Conservation (phyloP, 2,888 invertebrate genomes). For the Psococerastis gibbosa region DNA sequence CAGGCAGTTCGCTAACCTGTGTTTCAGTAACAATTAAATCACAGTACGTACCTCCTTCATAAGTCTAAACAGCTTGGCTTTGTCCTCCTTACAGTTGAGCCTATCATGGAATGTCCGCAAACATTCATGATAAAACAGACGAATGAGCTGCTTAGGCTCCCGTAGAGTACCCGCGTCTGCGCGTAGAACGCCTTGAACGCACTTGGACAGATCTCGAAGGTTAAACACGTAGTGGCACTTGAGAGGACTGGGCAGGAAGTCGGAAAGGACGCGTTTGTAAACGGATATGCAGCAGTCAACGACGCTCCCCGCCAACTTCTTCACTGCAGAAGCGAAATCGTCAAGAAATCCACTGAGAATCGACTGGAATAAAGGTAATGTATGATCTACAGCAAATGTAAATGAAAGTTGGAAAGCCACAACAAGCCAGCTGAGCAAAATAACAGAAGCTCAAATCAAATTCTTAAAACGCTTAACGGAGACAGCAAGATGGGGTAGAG, state of each 20-base stretch:
- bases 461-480: no score
- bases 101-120: constrained; percentile 83
- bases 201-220: constrained; percentile 74
- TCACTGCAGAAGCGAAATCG: constrained; percentile 53
- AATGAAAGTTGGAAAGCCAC: no score
- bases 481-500: no score
- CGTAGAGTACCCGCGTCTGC: constrained; percentile 53
- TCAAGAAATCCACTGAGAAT: constrained; percentile 57
- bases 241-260: constrained; percentile 74
- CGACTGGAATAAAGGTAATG: constrained; percentile 34
- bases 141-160: constrained; percentile 43
- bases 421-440: no score
- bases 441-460: not conserved
- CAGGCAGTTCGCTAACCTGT: no score
- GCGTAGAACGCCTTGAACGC: constrained; percentile 75
- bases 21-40: no score
- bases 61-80: constrained; percentile 54
- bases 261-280: constrained; percentile 57
- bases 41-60: constrained; percentile 32
- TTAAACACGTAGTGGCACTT: constrained; percentile 91
- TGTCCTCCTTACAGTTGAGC: constrained; percentile 62
- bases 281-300: constrained; percentile 70
- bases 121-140: constrained; percentile 80
- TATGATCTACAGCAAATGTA: no score
- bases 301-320: constrained; percentile 45